Conservation (phyloP, 2,888 invertebrate genomes). For the Synanthedon formicaeformis region DNA sequence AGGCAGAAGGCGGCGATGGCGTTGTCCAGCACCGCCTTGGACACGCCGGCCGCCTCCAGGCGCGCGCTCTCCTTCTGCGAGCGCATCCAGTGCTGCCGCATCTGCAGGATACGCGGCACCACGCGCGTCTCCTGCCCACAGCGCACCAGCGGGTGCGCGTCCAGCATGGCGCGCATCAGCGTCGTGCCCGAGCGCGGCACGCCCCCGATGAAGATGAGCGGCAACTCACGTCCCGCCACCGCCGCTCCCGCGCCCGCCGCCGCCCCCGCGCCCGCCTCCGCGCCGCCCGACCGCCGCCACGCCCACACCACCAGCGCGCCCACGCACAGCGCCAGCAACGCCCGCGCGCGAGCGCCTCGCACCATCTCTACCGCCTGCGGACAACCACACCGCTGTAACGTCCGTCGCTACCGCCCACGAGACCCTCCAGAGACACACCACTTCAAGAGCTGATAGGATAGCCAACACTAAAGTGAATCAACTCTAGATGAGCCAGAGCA, state of each 20-base stretch:
- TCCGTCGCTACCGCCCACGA: too few species aligned
- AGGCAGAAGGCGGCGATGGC: constrained; percentile 97
- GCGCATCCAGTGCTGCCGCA: constrained; percentile 95
- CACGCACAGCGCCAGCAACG: constrained; percentile 11
- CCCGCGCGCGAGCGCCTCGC: constrained; percentile 22
- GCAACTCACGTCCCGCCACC: constrained; percentile 84
- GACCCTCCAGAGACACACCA: too few species aligned
- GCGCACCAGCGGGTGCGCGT: constrained; percentile 96
- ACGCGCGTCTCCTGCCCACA: constrained; percentile 98
- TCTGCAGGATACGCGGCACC: constrained; percentile 94
- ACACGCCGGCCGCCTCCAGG: constrained; percentile 93
- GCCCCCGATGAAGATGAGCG: constrained; percentile 96
- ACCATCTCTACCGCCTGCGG: constrained; percentile 5
- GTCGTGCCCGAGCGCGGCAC: constrained; percentile 98
- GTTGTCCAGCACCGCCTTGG: constrained; percentile 90
- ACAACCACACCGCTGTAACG: not conserved
- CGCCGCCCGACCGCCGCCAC: constrained; percentile 8
- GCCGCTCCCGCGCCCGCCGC: constrained; percentile 7
- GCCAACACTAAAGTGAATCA: too few species aligned
- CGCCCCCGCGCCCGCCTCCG: constrained; percentile 2
- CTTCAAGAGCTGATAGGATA: too few species aligned
- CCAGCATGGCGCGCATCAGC: constrained; percentile 96
- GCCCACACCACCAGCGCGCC: constrained; percentile 10
- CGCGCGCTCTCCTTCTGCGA: constrained; percentile 92
- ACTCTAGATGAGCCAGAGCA: too few species aligned